These are phyloP conservation scores for Enteromius treurensis DNA, from an alignment of 2,797 vertebrate genomes.

Conservation along the genomic window DNA sequence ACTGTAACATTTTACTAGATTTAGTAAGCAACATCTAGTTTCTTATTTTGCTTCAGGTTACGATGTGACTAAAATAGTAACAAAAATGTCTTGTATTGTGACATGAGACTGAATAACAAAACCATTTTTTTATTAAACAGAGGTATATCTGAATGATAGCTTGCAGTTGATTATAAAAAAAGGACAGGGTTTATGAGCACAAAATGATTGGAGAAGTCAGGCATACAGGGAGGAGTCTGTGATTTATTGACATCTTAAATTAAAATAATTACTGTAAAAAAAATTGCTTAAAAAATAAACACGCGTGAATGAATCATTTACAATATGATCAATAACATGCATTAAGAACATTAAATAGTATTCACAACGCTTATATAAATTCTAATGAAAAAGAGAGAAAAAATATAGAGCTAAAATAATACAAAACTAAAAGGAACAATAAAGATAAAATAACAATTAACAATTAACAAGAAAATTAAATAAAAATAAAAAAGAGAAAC, in stretches of 20 bases:
- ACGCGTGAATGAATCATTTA: background rate
- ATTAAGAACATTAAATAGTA: background rate
- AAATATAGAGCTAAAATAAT: background rate
- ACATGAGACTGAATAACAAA: background rate
- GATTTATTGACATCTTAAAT: background rate
- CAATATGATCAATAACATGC: background rate
- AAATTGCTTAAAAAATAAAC: background rate
- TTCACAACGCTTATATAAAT: background rate
- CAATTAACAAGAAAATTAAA: background rate
- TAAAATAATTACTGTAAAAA: background rate
- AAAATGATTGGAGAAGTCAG: background rate
- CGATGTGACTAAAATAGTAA: background rate
- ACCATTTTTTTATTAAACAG: background rate
- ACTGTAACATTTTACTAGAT: background rate
- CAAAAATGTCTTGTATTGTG: background rate
- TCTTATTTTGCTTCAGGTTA: background rate
- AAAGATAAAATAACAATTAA: background rate
- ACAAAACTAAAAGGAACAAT: background rate
- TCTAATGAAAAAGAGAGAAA: background rate
- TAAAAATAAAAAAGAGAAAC: background rate
- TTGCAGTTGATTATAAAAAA: background rate
- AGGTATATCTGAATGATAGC: background rate
- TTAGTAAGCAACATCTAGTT: background rate
- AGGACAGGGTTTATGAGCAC: background rate
- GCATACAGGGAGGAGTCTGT: background rate